These are phyloP conservation scores for Meloidogyne chitwoodi DNA, from an alignment of 1,140 invertebrate genomes.

Conservation along the genomic window DNA sequence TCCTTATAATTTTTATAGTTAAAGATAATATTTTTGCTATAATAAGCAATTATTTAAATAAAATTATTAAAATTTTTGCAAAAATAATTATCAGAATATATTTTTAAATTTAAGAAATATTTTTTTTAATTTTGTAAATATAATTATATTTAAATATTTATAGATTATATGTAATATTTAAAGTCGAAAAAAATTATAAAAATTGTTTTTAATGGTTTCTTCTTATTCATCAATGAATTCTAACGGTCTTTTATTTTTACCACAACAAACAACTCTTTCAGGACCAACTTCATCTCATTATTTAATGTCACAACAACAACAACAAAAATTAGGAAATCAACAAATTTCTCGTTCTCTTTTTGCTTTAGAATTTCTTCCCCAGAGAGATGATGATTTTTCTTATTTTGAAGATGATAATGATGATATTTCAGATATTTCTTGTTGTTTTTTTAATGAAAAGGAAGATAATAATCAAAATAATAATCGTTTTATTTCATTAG, in stretches of 20 bases:
- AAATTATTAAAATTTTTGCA: too few species aligned
- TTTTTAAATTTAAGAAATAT: too few species aligned
- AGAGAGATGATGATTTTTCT: neutral
- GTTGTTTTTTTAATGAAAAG: neutral
- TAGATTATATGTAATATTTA: neutral
- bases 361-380: conserved; percentile 1
- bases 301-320: neutral
- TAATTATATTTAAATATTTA: neutral
- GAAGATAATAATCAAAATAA: neutral
- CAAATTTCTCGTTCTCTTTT: conserved; percentile 14
- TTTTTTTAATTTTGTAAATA: too few species aligned
- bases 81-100: too few species aligned
- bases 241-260: conserved; percentile 1
- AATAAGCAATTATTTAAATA: too few species aligned
- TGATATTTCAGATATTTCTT: neutral
- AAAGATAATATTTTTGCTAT: too few species aligned
- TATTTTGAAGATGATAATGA: neutral
- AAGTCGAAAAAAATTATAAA: neutral
- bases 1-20: too few species aligned
- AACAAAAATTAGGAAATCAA: neutral
- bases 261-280: neutral
- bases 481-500: neutral
- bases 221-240: neutral
- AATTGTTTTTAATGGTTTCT: conserved; percentile 1
- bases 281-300: neutral